Percentiles rank a stretch among this genome's conserved stretches.
These are phyloP conservation scores for Drosophila serrata DNA, from an alignment of 1,140 invertebrate genomes.

Conservation along the genomic window DNA sequence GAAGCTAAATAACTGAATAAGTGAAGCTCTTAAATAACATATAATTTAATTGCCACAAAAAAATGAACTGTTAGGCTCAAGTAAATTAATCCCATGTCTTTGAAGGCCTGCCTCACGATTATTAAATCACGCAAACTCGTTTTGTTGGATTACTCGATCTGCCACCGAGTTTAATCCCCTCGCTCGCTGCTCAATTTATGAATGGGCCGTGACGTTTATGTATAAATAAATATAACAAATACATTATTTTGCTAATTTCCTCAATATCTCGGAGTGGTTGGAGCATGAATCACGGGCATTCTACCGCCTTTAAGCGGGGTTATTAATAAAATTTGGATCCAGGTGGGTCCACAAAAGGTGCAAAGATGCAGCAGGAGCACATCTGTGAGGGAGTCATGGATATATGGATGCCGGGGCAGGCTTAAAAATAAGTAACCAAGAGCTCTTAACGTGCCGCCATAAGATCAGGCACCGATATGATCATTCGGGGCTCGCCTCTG, in stretches of 20 bases:
- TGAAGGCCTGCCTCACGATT: conserved; percentile 23
- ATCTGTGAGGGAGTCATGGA: conserved; percentile 43
- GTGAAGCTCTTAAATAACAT: background rate
- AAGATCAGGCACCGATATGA: conserved; percentile 41
- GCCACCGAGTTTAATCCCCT: conserved; percentile 35
- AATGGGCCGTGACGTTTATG: conserved; percentile 43
- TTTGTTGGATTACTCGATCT: conserved; percentile 28
- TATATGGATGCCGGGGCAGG: conserved; percentile 12
- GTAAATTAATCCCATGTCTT: conserved; percentile 23
- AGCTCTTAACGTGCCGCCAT: conserved; percentile 39
- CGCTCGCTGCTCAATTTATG: conserved; percentile 32
- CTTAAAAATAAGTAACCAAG: conserved; percentile 48
- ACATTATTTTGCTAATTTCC: conserved; percentile 41
- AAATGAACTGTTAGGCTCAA: conserved; percentile 21
- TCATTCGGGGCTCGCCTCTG: conserved; percentile 46
- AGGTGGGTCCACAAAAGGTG: conserved; percentile 26
- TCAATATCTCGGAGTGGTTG: conserved; percentile 30
- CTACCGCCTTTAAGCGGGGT: conserved; percentile 14
- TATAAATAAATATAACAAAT: conserved; percentile 48
- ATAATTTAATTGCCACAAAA: conserved; percentile 1
- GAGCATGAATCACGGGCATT: conserved; percentile 32
- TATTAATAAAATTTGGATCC: conserved; percentile 40
- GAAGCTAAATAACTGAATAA: conserved; percentile 6
- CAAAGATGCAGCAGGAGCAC: conserved; percentile 4
- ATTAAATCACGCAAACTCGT: conserved; percentile 26